Conservation (phyloP, 37 sponge, comb jelly and placozoan genomes). For the Spongilla lacustris region DNA sequence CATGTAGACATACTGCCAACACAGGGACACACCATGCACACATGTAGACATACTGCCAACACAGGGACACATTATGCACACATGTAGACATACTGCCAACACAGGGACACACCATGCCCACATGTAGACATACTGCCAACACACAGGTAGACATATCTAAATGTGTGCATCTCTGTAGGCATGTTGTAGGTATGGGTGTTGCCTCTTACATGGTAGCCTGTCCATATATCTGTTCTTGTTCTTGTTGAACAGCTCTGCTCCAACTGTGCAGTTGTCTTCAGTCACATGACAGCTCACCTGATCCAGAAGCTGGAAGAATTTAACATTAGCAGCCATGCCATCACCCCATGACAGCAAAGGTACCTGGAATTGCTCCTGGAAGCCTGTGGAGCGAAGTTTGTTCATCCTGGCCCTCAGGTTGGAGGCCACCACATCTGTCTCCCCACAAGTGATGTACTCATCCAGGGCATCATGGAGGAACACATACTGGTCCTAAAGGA, state of each 20-base stretch:
- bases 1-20: no score
- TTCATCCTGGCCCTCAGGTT: conserved; percentile 37
- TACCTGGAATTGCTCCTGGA: conserved; percentile 54
- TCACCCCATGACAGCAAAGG: neutral
- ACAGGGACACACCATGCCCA: neutral
- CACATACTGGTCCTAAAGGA: conserved; percentile 63
- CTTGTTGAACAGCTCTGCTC: conserved; percentile 58
- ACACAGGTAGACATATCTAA: neutral
- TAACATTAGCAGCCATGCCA: neutral
- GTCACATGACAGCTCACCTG: conserved; percentile 57
- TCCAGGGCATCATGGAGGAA: conserved; percentile 80
- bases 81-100: neutral
- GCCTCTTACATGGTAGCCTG: conserved; percentile 51
- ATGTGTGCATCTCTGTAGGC: neutral
- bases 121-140: neutral
- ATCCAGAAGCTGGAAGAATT: conserved; percentile 45
- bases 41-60: no score
- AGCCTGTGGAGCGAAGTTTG: conserved; percentile 39
- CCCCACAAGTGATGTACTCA: conserved; percentile 74
- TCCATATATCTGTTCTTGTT: conserved; percentile 53
- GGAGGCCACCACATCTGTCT: conserved; percentile 42
- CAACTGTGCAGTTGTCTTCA: conserved; percentile 47
- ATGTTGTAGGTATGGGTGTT: no score
- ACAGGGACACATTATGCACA: neutral
- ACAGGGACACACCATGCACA: no score